Base-by-base conservation (phyloP, 2,797 vertebrate species). In the Poeciliopsis paucimaculata region DNA sequence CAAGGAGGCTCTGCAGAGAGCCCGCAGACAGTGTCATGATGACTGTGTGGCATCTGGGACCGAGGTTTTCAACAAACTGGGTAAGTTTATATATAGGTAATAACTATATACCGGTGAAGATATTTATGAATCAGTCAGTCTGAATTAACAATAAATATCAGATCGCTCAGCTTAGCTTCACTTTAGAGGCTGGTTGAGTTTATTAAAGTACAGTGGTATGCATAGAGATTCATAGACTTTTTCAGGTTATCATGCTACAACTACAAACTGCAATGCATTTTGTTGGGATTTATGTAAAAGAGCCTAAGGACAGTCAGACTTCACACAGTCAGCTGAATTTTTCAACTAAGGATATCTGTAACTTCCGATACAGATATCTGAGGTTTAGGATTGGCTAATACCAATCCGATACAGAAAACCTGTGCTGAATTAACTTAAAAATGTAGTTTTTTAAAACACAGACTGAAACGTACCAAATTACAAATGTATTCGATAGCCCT, bases 1-100 rank as follows among this genome's bases (percentile, higher is more conserved):
- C 92, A 95, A 93, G 74, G 91, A 95, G 6, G 85, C 90, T 13
- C 92, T 97, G 85, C 88, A 88, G 80, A 93, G 84, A 7, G 89
- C 87, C 53, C 96, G 96, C 87, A 94, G 90, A 31, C 90, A 87
- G 78, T 99, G 98, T 93, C 93, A 95, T 39, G 90, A 92, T 43
- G 86, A 89, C 26, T 98, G 97, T 86, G 84, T 31, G 66, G 81
- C 62, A 76, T 94, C 88, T 45, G 91, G 88, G 76, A 79, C 43
- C 84, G 87, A 91, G 10, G 83, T 84, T 2, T 26, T 82, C 23
- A 15, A 55, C 9, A 90, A 88, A 78, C 85, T 96, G 20, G 95
- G 96, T 95, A 72, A 83, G 81, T 81, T 72, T 76, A 36, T 3
- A 53, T 76, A 36, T 3, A 53, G 7, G 1, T 64, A 12, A 12